Conservation (phyloP, 2,113 vertebrate genomes). For the Sinosuthora webbiana region DNA sequence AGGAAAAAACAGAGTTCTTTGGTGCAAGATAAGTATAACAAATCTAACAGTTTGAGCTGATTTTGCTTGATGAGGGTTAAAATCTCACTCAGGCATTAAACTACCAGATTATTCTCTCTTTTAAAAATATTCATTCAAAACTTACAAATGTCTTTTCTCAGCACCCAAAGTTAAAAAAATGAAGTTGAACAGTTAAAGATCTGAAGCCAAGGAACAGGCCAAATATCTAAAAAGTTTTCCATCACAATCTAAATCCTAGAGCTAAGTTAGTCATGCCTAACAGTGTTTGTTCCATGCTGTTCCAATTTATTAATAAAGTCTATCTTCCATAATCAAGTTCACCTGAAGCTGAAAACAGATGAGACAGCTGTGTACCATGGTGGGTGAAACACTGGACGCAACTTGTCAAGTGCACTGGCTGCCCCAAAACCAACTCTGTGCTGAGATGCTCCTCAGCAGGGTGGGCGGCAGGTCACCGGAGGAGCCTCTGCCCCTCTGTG, state of each 20-base stretch:
- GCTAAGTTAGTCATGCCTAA: not conserved
- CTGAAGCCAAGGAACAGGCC: not conserved
- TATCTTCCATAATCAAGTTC: not conserved
- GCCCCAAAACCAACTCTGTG: not conserved
- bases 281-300: not conserved
- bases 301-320: not conserved
- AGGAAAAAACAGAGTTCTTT: not conserved
- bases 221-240: not conserved
- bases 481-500: fast-evolving
- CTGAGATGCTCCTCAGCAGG: not conserved
- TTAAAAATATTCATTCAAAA: not conserved
- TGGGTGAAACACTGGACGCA: fast-evolving
- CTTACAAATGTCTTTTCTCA: not conserved
- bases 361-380: not conserved
- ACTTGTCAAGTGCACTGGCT: not conserved
- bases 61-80: not conserved
- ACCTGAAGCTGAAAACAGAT: not conserved
- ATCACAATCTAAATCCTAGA: not conserved
- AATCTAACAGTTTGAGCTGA: not conserved
- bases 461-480: fast-evolving
- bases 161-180: not conserved
- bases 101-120: not conserved
- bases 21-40: not conserved
- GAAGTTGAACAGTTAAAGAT: not conserved
- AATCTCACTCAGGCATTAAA: not conserved